These are phyloP conservation scores for Sarcophaga caerulescens DNA, from an alignment of 2,888 invertebrate species.

Conservation along the genomic window DNA sequence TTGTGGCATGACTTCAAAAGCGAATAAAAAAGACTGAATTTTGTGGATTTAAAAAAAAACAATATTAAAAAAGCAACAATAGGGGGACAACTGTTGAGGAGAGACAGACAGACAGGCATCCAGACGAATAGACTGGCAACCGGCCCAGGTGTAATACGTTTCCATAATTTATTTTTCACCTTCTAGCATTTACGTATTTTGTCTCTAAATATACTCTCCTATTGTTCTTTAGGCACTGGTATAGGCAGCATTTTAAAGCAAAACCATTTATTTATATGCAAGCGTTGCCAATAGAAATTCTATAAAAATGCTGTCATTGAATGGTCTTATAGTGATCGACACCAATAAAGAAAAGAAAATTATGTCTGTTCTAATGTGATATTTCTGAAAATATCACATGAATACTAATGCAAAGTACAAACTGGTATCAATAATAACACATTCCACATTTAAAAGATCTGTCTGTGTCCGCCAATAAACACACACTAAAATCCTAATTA, in stretches of 20 bases:
- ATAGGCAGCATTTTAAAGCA: not conserved
- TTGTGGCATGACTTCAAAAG: slow-evolving; percentile 12
- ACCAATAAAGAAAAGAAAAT: not conserved
- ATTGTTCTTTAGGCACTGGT: not conserved
- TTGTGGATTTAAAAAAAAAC: not conserved
- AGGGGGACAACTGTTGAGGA: not conserved
- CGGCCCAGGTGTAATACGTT: slow-evolving; percentile 20
- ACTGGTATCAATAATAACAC: not conserved
- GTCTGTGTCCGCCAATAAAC: slow-evolving; percentile 28
- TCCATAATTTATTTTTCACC: not conserved
- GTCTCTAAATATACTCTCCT: not conserved
- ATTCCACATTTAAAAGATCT: not conserved
- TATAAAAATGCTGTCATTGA: not conserved
- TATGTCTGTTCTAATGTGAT: not conserved
- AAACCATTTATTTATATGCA: not conserved
- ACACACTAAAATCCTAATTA: slow-evolving; percentile 54
- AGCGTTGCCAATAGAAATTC: not conserved
- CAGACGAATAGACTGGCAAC: not conserved
- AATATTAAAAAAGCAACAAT: not conserved
- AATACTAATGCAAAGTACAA: not conserved
- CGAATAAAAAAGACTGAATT: not conserved
- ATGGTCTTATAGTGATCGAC: slow-evolving; percentile 8
- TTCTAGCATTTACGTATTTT: not conserved
- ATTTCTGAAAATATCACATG: slow-evolving; percentile 1
- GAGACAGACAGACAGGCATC: not conserved